phyloP scores from a whole-genome alignment of 2,888 invertebrate species.

The Pristionchus exspectatus region DNA sequence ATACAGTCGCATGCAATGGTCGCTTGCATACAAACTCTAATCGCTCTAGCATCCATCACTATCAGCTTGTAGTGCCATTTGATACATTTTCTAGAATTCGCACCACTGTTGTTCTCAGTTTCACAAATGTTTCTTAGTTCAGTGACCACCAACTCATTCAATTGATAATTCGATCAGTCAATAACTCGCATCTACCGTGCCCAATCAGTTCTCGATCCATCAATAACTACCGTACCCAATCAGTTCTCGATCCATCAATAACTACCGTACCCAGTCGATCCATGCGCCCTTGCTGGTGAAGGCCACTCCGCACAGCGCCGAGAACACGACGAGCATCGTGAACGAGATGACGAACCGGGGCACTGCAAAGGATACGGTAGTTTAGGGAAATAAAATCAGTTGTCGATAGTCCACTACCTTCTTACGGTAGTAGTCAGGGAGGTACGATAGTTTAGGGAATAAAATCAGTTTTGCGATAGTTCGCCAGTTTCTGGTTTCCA shows the following conservation, averaged over 20 bases:
- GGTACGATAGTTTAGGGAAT: too few relatives aligned
- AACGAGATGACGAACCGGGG: slow-evolving; percentile 77
- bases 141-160: background rate
- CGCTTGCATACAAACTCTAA: background rate
- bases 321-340: slow-evolving; percentile 74
- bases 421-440: too few relatives aligned
- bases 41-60: background rate
- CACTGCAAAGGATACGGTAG: slow-evolving; percentile 57
- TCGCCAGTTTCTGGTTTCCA: too few relatives aligned
- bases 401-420: background rate
- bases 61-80: background rate
- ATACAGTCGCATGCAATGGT: background rate
- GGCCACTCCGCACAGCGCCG: slow-evolving; percentile 81
- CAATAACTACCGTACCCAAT: background rate
- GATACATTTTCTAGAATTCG: background rate
- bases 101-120: background rate
- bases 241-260: background rate
- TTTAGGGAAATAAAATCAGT: background rate
- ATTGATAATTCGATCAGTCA: slow-evolving; percentile 77
- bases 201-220: background rate
- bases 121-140: background rate
- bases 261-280: slow-evolving; percentile 72
- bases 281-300: slow-evolving; percentile 89
- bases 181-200: background rate
- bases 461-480: too few relatives aligned